Percentiles rank a stretch among this genome's conserved stretches.
These are phyloP conservation scores for Campoplex capitator DNA, from an alignment of 2,888 invertebrate species.

Conservation along the genomic window DNA sequence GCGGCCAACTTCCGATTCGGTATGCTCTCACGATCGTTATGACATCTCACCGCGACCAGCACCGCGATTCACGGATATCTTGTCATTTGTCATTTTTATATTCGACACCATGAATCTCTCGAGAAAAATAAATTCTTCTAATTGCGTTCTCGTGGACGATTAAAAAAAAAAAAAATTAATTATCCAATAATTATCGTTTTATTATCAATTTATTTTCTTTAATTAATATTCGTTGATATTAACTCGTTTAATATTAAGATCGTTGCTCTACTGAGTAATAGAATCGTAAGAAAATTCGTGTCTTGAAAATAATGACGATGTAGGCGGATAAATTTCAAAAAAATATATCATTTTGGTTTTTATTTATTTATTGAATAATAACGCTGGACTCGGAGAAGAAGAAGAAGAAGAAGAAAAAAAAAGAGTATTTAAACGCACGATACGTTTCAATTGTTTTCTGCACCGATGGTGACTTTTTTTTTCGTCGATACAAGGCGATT, in stretches of 20 bases:
- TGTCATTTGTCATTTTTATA: conserved; percentile 68
- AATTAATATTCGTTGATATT: too few relatives aligned
- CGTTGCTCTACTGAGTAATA: too few relatives aligned
- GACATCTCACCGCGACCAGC: conserved; percentile 28
- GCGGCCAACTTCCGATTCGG: conserved; percentile 66
- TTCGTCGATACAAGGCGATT: conserved; percentile 80
- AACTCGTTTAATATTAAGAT: too few relatives aligned
- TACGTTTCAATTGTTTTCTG: conserved; percentile 75
- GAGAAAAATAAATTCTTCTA: neutral
- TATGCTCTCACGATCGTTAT: conserved; percentile 41
- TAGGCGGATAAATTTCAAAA: too few relatives aligned
- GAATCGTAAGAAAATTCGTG: too few relatives aligned
- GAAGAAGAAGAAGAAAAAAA: neutral
- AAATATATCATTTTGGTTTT: neutral
- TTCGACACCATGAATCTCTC: conserved; percentile 48
- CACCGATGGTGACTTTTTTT: conserved; percentile 41
- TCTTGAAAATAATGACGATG: too few relatives aligned
- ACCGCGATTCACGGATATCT: conserved; percentile 47
- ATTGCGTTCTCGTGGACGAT: neutral
- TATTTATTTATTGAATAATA: neutral
- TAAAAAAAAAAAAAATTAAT: neutral
- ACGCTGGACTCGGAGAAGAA: neutral
- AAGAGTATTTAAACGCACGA: conserved; percentile 21
- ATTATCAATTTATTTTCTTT: too few relatives aligned
- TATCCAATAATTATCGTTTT: too few relatives aligned